phyloP scores from a whole-genome alignment of 1,140 invertebrate genomes.

The Armadillidium nasatum region DNA sequence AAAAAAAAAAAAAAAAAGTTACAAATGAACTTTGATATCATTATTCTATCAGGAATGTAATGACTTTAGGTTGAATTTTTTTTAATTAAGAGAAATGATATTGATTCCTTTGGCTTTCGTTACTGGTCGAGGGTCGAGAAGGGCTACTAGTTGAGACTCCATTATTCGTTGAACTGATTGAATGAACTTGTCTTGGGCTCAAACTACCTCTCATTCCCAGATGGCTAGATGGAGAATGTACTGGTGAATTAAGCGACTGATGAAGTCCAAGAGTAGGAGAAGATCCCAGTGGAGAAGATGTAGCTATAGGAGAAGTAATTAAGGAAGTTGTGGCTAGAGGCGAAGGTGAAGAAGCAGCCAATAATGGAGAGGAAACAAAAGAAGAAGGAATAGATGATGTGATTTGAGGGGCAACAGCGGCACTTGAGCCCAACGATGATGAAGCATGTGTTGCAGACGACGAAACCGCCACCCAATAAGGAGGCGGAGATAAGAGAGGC shows the following conservation, averaged over 20 bases:
- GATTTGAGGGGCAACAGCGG: not conserved
- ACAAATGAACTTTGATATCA: no score
- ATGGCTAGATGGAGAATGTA: not conserved
- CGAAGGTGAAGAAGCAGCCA: conserved; percentile 21
- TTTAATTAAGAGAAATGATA: not conserved
- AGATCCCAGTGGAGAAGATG: conserved; percentile 31
- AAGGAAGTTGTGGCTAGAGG: conserved; percentile 35
- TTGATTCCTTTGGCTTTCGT: not conserved
- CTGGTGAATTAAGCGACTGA: conserved; percentile 30
- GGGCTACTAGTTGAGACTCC: not conserved
- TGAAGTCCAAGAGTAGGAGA: conserved; percentile 21
- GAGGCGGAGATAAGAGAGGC: conserved; percentile 31
- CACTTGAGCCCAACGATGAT: conserved; percentile 24
- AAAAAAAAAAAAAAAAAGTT: no score
- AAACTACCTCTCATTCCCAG: not conserved
- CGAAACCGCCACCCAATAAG: conserved; percentile 41
- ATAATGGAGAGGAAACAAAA: conserved; percentile 6
- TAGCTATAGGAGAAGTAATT: conserved; percentile 35
- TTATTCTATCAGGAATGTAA: no score
- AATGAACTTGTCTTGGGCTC: not conserved
- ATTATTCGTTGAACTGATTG: not conserved
- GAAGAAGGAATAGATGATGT: conserved; percentile 20
- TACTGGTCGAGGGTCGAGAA: not conserved
- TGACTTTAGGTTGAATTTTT: no score
- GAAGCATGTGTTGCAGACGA: conserved; percentile 27